Conservation (phyloP, 2,113 vertebrate genomes). For the Calypte anna region DNA sequence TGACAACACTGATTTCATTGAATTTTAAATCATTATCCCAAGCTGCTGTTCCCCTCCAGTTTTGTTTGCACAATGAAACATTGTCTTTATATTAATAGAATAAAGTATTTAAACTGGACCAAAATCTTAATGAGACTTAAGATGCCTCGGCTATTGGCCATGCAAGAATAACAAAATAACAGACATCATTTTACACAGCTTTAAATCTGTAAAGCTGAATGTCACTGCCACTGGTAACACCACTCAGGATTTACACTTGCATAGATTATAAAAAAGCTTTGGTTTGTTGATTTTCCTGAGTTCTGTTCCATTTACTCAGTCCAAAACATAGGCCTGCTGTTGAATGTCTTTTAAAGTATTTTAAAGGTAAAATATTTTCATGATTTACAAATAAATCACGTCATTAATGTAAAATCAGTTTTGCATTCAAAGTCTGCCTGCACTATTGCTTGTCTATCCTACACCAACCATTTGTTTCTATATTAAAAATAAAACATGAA, state of each 20-base stretch:
- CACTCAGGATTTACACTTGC: not conserved
- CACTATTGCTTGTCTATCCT: not conserved
- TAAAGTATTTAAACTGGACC: not conserved
- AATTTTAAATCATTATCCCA: not conserved
- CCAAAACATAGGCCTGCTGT: not conserved
- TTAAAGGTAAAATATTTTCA: not conserved
- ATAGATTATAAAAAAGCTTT: not conserved
- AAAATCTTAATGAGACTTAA: conserved; percentile 2
- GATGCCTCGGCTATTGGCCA: not conserved
- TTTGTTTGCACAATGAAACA: not conserved
- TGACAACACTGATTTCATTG: not conserved
- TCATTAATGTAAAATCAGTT: not conserved
- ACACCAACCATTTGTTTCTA: not conserved
- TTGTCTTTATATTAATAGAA: not conserved
- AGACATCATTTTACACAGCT: not conserved
- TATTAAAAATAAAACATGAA: not conserved
- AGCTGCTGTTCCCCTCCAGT: not conserved
- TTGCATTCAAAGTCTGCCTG: not conserved
- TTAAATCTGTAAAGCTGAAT: not conserved
- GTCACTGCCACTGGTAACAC: not conserved
- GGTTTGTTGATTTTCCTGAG: not conserved
- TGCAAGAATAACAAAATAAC: conserved; percentile 1
- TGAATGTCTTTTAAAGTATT: not conserved
- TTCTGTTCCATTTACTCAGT: not conserved
- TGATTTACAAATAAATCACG: not conserved